A percentile compares a stretch with the other conserved stretches of the same genome.
These are phyloP conservation scores for Grammomys surdaster DNA, from an alignment of 2,113 vertebrate genomes.

Conservation along the genomic window DNA sequence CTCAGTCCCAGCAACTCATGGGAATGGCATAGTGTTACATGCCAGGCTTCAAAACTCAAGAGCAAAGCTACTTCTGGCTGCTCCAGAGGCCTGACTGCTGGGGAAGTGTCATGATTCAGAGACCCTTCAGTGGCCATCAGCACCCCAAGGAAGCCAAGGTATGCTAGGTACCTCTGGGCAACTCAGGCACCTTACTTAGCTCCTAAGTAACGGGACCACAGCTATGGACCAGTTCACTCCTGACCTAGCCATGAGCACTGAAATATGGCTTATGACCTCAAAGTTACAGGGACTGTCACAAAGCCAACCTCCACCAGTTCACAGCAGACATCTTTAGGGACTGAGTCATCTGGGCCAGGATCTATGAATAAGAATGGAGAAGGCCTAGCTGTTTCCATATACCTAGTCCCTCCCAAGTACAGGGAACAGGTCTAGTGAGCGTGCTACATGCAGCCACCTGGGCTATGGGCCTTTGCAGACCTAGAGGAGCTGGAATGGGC, in stretches of 20 bases:
- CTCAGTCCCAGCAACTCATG: not conserved
- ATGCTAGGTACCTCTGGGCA: not conserved
- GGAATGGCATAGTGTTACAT: not conserved
- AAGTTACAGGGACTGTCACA: not conserved
- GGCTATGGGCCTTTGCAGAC: not conserved
- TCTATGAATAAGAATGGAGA: not conserved
- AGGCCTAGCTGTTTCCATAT: not conserved
- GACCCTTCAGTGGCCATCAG: not conserved
- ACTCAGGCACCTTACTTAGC: not conserved
- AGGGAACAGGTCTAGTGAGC: not conserved
- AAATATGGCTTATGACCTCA: not conserved
- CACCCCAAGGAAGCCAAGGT: not conserved
- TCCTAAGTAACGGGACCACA: not conserved
- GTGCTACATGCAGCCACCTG: not conserved
- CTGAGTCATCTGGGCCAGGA: not conserved
- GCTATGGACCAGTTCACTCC: not conserved
- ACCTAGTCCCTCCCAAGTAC: not conserved
- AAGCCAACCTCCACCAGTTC: not conserved
- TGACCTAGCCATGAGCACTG: not conserved
- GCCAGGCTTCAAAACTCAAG: not conserved
- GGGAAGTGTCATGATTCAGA: not conserved
- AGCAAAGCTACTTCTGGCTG: not conserved
- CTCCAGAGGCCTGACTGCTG: not conserved
- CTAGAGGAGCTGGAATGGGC: not conserved
- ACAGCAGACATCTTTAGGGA: not conserved